phyloP scores from a whole-genome alignment of 2,797 vertebrate species.

The Urosaurus nigricauda region DNA sequence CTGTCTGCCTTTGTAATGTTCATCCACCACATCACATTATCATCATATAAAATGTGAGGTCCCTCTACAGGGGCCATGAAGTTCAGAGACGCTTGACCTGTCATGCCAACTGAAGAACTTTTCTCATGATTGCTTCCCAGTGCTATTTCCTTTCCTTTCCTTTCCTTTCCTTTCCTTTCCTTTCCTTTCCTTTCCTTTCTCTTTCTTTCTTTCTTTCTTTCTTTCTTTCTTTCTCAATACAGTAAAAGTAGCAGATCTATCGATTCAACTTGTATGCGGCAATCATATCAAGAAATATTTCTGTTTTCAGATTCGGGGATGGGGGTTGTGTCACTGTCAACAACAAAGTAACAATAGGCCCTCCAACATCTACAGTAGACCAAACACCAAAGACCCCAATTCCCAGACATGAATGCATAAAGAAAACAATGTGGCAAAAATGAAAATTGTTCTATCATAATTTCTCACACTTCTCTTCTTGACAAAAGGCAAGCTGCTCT shows the following conservation, averaged over 20 bases:
- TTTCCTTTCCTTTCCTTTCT: not conserved
- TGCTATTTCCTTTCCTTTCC: not conserved
- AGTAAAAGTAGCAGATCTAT: conserved; percentile 25
- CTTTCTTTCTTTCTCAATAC: not conserved
- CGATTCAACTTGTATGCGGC: conserved; percentile 54
- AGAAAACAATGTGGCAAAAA: conserved; percentile 85
- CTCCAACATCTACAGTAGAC: conserved; percentile 74
- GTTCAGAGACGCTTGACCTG: conserved; percentile 31
- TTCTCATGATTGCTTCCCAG: not conserved
- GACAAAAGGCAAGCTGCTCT: conserved; percentile 83
- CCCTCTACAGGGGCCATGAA: conserved; percentile 26
- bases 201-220: not conserved
- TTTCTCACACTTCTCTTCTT: conserved; percentile 83
- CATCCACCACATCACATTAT: not conserved
- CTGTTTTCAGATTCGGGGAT: conserved; percentile 6
- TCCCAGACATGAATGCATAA: conserved; percentile 78
- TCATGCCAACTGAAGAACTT: conserved; percentile 48
- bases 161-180: not conserved
- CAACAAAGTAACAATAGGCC: conserved; percentile 72
- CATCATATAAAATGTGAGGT: conserved; percentile 28
- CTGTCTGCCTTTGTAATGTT: conserved; percentile 39
- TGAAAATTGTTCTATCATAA: conserved; percentile 84
- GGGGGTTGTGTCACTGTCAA: conserved; percentile 70
- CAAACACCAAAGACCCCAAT: conserved; percentile 77
- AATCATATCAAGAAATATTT: conserved; percentile 56